phyloP scores from a whole-genome alignment of 2,888 invertebrate genomes.

The Mesoligia furuncula region DNA sequence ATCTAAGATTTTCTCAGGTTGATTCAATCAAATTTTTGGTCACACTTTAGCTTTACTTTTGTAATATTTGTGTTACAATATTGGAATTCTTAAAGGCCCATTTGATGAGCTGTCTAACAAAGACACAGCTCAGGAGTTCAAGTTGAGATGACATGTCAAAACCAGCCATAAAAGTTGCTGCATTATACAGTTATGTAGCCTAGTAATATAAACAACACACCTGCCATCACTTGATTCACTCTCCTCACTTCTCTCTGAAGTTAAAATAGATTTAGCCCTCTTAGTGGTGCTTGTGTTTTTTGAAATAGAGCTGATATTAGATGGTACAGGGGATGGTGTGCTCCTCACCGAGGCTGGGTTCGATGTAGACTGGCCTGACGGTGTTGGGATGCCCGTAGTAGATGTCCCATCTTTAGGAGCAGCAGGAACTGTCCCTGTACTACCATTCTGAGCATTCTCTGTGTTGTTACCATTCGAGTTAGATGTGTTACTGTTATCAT shows the following conservation, averaged over 20 bases:
- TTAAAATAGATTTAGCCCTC: conserved; percentile 92
- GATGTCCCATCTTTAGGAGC: conserved; percentile 81
- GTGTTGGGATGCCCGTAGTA: conserved; percentile 77
- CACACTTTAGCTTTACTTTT: not conserved
- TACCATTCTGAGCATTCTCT: conserved; percentile 85
- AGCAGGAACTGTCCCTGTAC: conserved; percentile 69
- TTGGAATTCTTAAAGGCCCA: not conserved
- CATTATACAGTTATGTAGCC: not conserved
- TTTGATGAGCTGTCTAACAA: not conserved
- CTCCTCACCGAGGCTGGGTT: conserved; percentile 93
- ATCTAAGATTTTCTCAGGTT: not conserved
- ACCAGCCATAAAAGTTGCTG: not conserved
- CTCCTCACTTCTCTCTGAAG: conserved; percentile 93
- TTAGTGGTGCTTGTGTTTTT: conserved; percentile 91
- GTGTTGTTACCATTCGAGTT: conserved; percentile 83
- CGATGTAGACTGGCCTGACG: conserved; percentile 87
- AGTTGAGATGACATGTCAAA: not conserved
- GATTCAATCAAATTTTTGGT: not conserved
- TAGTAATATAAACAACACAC: conserved; percentile 66
- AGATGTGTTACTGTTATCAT: conserved; percentile 86
- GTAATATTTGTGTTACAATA: not conserved
- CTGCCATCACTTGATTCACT: conserved; percentile 92
- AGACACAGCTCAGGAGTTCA: not conserved
- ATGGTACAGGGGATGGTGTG: conserved; percentile 94
- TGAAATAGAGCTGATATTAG: conserved; percentile 92